These are phyloP conservation scores for Nephrotoma flavescens DNA, from an alignment of 2,888 invertebrate species.

Conservation along the genomic window DNA sequence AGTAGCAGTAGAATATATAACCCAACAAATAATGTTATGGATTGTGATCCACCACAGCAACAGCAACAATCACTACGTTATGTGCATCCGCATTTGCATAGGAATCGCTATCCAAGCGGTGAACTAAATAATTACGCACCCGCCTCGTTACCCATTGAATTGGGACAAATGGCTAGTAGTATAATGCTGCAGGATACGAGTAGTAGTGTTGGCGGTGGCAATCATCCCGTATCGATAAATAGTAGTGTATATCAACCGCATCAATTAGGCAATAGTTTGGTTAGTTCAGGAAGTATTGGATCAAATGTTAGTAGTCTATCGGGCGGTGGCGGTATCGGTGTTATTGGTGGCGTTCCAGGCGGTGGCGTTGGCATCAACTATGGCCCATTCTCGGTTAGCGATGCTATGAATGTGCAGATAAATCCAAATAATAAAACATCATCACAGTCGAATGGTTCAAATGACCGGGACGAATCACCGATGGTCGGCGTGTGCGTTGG, in stretches of 20 bases:
- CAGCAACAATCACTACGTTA: conserved; percentile 5
- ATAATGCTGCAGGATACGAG: conserved; percentile 26
- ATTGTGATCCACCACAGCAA: conserved; percentile 54
- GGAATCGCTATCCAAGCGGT: neutral
- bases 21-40: conserved; percentile 46
- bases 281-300: conserved; percentile 8
- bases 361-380: conserved; percentile 7
- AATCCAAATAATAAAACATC: neutral
- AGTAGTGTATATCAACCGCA: conserved; percentile 6
- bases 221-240: conserved; percentile 16
- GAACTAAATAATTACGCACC: conserved; percentile 24
- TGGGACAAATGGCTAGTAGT: conserved; percentile 26
- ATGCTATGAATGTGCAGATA: conserved; percentile 4
- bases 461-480: conserved; percentile 54
- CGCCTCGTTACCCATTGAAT: conserved; percentile 27
- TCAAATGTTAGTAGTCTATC: conserved; percentile 6
- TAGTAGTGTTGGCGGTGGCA: conserved; percentile 25
- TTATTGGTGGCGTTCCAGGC: conserved; percentile 10
- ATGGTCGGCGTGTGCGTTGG: conserved; percentile 84
- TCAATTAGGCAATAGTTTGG: conserved; percentile 4
- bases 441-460: conserved; percentile 20
- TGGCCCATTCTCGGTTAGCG: neutral
- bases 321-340: conserved; percentile 12
- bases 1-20: conserved; percentile 8
- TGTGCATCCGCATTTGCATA: conserved; percentile 12